phyloP scores from a whole-genome alignment of 2,797 vertebrate species.

The Sebastes kiyomatsui region DNA sequence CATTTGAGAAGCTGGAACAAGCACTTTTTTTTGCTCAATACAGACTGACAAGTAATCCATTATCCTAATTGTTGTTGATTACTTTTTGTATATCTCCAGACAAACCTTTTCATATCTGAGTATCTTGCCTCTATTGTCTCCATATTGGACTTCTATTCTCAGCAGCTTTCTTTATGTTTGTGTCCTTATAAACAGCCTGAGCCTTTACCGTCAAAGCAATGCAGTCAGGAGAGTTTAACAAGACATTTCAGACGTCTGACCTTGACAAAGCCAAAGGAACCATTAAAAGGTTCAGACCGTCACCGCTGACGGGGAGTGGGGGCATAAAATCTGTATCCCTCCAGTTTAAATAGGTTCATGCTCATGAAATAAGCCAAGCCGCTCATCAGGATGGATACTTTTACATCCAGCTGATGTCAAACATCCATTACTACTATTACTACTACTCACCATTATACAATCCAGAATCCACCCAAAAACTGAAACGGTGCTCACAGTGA shows the following conservation, averaged over 20 bases:
- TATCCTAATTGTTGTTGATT: background rate
- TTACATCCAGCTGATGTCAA: conserved; percentile 4
- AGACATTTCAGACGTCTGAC: conserved; percentile 27
- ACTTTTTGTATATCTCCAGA: background rate
- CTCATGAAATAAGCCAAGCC: conserved; percentile 11
- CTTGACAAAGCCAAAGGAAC: conserved; percentile 37
- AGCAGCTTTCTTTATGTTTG: conserved; percentile 23
- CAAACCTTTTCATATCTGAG: background rate
- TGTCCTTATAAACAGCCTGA: conserved; percentile 42
- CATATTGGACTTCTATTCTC: conserved; percentile 18
- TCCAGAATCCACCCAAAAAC: conserved; percentile 2
- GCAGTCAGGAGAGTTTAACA: conserved; percentile 37
- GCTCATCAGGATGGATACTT: conserved; percentile 10
- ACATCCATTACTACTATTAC: background rate
- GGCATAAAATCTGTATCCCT: conserved; percentile 9
- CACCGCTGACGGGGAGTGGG: background rate
- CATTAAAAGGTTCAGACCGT: conserved; percentile 16
- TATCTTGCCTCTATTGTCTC: conserved; percentile 20
- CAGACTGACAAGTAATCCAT: background rate
- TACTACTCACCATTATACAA: conserved; percentile 6
- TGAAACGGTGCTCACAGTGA: background rate
- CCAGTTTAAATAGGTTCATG: conserved; percentile 12
- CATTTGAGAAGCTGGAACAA: background rate
- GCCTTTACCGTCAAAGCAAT: conserved; percentile 45
- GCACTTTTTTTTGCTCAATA: background rate